Percentiles rank a stretch among this genome's conserved stretches.
Conservation (phyloP, 1,140 invertebrate species). For the Phenacoccus solenopsis region DNA sequence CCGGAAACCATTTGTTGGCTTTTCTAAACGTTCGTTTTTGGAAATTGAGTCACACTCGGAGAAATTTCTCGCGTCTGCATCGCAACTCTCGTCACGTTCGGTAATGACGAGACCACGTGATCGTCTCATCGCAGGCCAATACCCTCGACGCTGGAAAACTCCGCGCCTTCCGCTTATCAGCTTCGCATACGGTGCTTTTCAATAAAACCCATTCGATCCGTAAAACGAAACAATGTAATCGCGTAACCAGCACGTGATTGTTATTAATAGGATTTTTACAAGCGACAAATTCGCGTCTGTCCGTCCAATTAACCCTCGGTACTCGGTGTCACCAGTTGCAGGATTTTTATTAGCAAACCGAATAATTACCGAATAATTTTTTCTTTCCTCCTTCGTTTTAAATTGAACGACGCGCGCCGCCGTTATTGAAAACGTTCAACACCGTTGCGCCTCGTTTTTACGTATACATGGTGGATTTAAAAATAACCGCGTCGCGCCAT, state of each 20-base stretch:
- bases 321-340: slow-evolving; percentile 9
- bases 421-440: too few species aligned
- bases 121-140: background rate
- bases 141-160: background rate
- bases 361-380: background rate
- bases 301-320: background rate
- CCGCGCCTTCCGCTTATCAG: background rate
- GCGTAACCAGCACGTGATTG: background rate
- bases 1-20: background rate
- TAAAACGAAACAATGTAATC: slow-evolving; percentile 4
- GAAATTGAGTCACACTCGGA: too few species aligned
- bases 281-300: slow-evolving; percentile 15
- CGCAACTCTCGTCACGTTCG: too few species aligned
- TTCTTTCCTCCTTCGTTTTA: background rate
- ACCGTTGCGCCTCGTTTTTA: too few species aligned
- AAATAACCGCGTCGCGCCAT: too few species aligned
- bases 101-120: too few species aligned
- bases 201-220: too few species aligned
- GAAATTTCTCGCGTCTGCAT: too few species aligned
- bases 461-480: too few species aligned
- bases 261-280: slow-evolving; percentile 14
- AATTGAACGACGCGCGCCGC: background rate
- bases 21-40: background rate
- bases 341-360: background rate
- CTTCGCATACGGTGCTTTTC: too few species aligned